Evolutionary conservation across 2,888 invertebrate genomes (phyloP).

Genomic region (Athrips mouffetella): DNA sequence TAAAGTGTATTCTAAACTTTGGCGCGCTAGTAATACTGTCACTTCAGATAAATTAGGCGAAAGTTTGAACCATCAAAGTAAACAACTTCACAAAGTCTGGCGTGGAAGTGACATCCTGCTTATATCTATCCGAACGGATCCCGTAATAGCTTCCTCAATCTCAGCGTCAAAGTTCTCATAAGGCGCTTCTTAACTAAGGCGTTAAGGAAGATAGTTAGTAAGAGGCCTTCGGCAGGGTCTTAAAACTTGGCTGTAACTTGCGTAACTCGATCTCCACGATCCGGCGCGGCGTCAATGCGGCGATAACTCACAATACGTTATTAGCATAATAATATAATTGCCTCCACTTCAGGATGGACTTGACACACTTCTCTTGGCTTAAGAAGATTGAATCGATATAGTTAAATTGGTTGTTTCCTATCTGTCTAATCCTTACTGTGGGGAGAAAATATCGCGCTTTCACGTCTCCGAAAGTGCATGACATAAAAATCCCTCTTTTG

Average conservation of each 20-base stretch:
- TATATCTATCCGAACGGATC: conserved; percentile 74
- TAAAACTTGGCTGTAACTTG: conserved; percentile 72
- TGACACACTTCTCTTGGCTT: conserved; percentile 5
- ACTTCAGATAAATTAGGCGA: conserved; percentile 56
- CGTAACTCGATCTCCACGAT: conserved; percentile 69
- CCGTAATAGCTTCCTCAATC: conserved; percentile 77
- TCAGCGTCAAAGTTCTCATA: conserved; percentile 77
- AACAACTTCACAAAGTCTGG: conserved; percentile 72
- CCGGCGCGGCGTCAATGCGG: conserved; percentile 54
- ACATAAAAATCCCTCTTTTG: conserved; percentile 13
- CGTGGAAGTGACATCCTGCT: conserved; percentile 75
- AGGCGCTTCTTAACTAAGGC: conserved; percentile 77
- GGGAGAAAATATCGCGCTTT: not conserved
- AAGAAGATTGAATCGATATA: not conserved
- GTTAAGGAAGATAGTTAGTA: conserved; percentile 75
- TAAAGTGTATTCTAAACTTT: conserved; percentile 30
- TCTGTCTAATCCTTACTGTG: not conserved
- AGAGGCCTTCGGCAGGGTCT: conserved; percentile 73
- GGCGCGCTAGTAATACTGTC: conserved; percentile 34
- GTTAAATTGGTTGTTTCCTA: not conserved
- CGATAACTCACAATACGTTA: conserved; percentile 69
- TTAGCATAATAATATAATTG: conserved; percentile 56
- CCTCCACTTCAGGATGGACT: conserved; percentile 13
- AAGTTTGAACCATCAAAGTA: conserved; percentile 70
- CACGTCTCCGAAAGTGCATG: not conserved